Conservation (phyloP, 2,113 vertebrate species). For the Halichoerus grypus region DNA sequence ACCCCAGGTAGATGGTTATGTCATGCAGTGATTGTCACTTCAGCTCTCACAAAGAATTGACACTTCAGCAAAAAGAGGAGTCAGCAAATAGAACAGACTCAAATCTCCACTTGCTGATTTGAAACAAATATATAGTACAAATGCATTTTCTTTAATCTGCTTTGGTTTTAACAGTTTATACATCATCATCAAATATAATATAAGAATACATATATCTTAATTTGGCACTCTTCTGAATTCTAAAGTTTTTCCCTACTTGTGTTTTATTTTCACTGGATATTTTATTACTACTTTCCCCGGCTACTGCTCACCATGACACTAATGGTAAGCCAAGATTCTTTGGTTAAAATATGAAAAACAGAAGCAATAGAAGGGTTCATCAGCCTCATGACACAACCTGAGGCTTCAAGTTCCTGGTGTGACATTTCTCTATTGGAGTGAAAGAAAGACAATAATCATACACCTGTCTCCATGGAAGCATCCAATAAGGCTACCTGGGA, state of each 20-base stretch:
- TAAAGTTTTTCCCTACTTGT: neutral
- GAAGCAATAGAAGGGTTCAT: neutral
- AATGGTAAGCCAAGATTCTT: neutral
- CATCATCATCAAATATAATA: neutral
- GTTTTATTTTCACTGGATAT: neutral
- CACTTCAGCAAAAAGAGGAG: neutral
- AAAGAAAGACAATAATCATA: neutral
- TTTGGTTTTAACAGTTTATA: constrained; percentile 27
- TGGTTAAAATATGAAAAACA: constrained; percentile 32
- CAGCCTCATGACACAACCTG: neutral
- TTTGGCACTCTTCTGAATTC: neutral
- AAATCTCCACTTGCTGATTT: neutral
- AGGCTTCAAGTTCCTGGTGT: neutral
- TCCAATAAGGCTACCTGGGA: neutral
- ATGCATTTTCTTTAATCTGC: neutral
- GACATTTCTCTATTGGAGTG: neutral
- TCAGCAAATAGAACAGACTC: constrained; percentile 7
- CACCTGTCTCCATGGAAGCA: neutral
- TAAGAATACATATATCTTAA: neutral
- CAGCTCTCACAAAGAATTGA: constrained; percentile 36
- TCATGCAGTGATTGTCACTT: neutral
- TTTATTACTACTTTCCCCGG: neutral
- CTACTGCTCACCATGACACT: neutral
- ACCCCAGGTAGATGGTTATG: constrained; percentile 31
- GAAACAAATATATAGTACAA: neutral